These are phyloP conservation scores for Accipiter virgatus DNA, from an alignment of 2,113 vertebrate genomes.

Conservation along the genomic window DNA sequence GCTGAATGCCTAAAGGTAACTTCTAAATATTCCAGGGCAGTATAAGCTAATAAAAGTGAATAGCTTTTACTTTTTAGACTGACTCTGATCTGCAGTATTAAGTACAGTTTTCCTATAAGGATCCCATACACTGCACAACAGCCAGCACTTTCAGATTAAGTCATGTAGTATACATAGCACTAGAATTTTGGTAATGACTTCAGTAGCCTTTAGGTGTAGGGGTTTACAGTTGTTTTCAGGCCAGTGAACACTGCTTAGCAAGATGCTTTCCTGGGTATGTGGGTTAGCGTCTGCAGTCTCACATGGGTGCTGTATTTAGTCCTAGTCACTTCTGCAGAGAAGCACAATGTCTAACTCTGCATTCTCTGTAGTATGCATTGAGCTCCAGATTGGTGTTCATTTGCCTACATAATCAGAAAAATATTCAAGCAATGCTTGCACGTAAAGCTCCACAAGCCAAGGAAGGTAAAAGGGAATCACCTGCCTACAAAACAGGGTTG, in stretches of 20 bases:
- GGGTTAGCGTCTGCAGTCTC: not conserved
- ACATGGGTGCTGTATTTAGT: not conserved
- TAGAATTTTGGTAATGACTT: not conserved
- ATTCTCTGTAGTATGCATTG: not conserved
- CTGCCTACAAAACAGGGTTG: not conserved
- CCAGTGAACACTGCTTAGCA: not conserved
- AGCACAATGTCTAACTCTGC: not conserved
- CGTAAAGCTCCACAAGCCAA: not conserved
- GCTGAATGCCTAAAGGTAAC: not conserved
- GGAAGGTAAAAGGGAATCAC: not conserved
- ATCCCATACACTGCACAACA: not conserved
- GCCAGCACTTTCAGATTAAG: not conserved
- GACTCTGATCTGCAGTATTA: not conserved
- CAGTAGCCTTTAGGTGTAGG: not conserved
- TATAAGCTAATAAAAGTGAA: not conserved
- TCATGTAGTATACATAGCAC: not conserved
- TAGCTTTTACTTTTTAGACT: not conserved
- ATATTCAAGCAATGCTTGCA: not conserved
- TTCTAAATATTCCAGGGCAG: not conserved
- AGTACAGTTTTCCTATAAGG: not conserved
- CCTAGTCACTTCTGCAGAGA: not conserved
- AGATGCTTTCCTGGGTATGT: not conserved
- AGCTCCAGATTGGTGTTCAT: not conserved
- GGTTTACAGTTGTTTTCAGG: not conserved
- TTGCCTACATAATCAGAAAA: not conserved